Conservation (phyloP, 2,113 vertebrate species). For the Megaceryle maxima region DNA sequence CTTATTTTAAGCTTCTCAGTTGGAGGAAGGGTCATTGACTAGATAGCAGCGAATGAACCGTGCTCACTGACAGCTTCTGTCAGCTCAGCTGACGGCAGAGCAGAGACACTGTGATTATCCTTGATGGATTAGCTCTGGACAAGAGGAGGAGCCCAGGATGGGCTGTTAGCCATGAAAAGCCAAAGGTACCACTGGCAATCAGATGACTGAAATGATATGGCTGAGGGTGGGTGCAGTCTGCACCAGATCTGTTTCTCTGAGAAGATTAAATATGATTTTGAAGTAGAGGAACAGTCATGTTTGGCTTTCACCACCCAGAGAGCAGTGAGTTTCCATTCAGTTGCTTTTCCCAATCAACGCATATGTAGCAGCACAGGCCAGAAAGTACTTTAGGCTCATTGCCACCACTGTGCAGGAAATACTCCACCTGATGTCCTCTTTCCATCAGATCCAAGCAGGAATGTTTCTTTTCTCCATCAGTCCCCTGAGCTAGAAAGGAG, state of each 20-base stretch:
- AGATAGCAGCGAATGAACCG: not conserved
- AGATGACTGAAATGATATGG: not conserved
- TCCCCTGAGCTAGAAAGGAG: not conserved
- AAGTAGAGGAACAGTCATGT: not conserved
- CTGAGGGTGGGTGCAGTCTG: not conserved
- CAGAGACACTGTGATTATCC: not conserved
- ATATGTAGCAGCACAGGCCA: not conserved
- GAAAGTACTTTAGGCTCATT: not conserved
- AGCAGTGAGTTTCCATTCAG: not conserved
- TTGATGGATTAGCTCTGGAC: not conserved
- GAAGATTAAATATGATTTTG: not conserved
- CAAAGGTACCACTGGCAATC: not conserved
- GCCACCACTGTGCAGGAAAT: constrained; percentile 1
- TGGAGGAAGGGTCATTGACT: not conserved
- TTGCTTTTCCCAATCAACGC: not conserved
- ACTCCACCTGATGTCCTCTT: not conserved
- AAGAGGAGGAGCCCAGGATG: not conserved
- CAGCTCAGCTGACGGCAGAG: not conserved
- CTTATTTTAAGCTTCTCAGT: not conserved
- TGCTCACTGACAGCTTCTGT: not conserved
- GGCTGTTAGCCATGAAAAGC: not conserved
- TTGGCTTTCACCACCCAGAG: not conserved
- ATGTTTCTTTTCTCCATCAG: not conserved
- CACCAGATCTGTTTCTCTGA: not conserved
- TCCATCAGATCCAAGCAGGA: not conserved